Evolutionary conservation across 2,797 vertebrate genomes (phyloP).

Genomic region (Esox lucius): DNA sequence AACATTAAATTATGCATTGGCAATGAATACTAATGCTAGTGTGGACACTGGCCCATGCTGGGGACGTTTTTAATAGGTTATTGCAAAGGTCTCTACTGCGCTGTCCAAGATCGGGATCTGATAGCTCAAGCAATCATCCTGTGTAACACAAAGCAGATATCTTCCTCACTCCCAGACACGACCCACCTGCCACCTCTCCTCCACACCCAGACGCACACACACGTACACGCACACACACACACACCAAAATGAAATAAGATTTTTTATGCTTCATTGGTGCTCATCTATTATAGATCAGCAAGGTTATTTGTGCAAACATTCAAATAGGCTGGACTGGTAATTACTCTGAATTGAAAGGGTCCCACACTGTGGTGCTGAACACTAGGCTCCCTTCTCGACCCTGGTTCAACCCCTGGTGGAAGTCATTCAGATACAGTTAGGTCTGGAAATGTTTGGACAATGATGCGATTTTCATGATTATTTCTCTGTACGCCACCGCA

Average conservation of each 20-base stretch:
- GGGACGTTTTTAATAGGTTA: background rate
- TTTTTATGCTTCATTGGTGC: slow-evolving; percentile 41
- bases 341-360: slow-evolving; percentile 23
- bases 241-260: slow-evolving; percentile 26
- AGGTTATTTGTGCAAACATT: slow-evolving; percentile 30
- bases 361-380: slow-evolving; percentile 9
- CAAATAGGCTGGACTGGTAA: slow-evolving; percentile 30
- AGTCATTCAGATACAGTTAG: background rate
- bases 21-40: background rate
- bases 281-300: slow-evolving; percentile 18
- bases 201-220: slow-evolving; percentile 9
- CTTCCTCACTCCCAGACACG: background rate
- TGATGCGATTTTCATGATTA: no score
- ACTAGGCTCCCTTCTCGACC: no score
- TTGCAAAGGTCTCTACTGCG: background rate
- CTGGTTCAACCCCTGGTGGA: no score
- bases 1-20: background rate
- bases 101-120: background rate
- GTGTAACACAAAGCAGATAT: background rate
- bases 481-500: no score
- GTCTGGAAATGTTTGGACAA: no score
- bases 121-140: background rate
- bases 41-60: no score
- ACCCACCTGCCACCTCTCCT: background rate
- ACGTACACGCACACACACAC: slow-evolving; percentile 27